Base-by-base conservation (phyloP, 2,113 vertebrate genomes). In the Astur gentilis region DNA sequence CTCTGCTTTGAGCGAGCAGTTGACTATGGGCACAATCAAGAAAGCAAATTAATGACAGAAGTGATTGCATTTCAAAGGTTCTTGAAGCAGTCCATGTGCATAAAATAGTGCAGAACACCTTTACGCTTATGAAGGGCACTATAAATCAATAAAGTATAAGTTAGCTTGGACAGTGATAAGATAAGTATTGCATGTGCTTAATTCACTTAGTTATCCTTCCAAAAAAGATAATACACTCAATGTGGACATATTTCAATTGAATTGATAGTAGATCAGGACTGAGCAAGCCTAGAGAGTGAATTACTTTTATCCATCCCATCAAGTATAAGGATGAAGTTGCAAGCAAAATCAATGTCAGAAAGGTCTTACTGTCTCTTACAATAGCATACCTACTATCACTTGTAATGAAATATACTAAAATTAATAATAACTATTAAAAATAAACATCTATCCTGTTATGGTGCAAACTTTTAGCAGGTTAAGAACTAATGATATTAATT, bases 181-280 rank as follows among this genome's bases (percentile, higher is more conserved):
- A 97, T 97, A 98, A 97, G 98, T 97, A 97, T 97, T 97, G 96
- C 93, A 83, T 83, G 94, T 92, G 73, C 87, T 96, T 90, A 96
- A 97, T 96, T 97, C 98, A 97, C 94, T 97, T 96, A 89, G 96
- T 65, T 85, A 95, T 94, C 96, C 96, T 89, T 96, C 97, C 45
- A 12, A 96, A 97, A 97, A 97, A 97, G 95, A 97, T 97, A 97
- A 97, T 97, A 97, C 96, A 91, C 95, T 98, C 97, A 90, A 85
- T 92, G 97, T 95, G 97, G 98, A 98, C 95, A 96, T 97, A 93
- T 97, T 97, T 96, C 98, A 97, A 95, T 95, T 97, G 97, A 96
- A 97, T 85, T 97, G 97, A 97, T 97, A 98, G 97, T 87, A 97
- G 98, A 97, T 97, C 95, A 94, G 97, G 95, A 96, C 87, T 94